Conservation (phyloP, 2,888 invertebrate genomes). For the Selenia dentaria region DNA sequence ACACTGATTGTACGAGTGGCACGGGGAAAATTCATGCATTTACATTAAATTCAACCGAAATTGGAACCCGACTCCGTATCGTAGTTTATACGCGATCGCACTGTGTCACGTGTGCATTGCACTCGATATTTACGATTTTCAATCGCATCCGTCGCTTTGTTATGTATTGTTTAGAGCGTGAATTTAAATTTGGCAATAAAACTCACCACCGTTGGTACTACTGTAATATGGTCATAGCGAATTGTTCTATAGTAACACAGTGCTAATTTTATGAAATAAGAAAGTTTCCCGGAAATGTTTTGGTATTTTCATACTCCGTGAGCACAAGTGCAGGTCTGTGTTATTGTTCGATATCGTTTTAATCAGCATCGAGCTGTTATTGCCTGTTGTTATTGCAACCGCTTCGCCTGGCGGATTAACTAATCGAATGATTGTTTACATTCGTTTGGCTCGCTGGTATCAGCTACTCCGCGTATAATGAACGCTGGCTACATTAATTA, state of each 20-base stretch:
- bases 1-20: slow-evolving; percentile 83
- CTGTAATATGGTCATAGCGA: slow-evolving; percentile 2
- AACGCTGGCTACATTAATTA: slow-evolving; percentile 76
- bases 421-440: slow-evolving; percentile 76
- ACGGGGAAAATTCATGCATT: slow-evolving; percentile 81
- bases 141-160: slow-evolving; percentile 63
- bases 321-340: slow-evolving; percentile 32
- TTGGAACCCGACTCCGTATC: slow-evolving; percentile 71
- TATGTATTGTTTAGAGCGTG: slow-evolving; percentile 32
- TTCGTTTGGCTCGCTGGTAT: slow-evolving; percentile 58
- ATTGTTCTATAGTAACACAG: slow-evolving; percentile 20
- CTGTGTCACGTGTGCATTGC: slow-evolving; percentile 63
- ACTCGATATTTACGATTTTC: slow-evolving; percentile 76
- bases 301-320: slow-evolving; percentile 1
- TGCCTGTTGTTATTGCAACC: slow-evolving; percentile 50
- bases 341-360: slow-evolving; percentile 54
- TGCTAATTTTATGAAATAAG: neutral
- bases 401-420: slow-evolving; percentile 61
- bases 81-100: slow-evolving; percentile 71
- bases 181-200: slow-evolving; percentile 28
- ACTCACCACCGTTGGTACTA: too few species aligned
- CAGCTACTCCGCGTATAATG: slow-evolving; percentile 68
- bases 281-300: slow-evolving; percentile 6
- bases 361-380: slow-evolving; percentile 56
- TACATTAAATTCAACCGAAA: slow-evolving; percentile 82